Evolutionary conservation across 2,888 invertebrate species (phyloP), one percentile per base, ranked within the genome.

Genomic region (Philopedon plagiatum): DNA sequence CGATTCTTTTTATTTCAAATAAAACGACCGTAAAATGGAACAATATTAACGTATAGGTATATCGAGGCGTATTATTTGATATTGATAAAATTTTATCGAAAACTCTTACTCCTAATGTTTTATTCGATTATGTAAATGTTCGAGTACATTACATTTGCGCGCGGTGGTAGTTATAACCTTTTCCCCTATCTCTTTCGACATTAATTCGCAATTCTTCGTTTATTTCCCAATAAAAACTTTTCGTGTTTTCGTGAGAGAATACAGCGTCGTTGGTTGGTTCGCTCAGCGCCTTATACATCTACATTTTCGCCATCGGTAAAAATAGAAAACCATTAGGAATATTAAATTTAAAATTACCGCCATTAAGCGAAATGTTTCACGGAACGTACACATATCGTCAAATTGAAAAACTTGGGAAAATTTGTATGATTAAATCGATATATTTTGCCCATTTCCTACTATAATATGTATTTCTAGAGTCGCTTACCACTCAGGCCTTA

Each of bases 161-260:
- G 66, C 60, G 21, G 26, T 29, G n/a, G n/a, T n/a, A n/a, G n/a
- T n/a, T n/a, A 46, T 63, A 54, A 54, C 61, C 58, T 54, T n/a
- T n/a, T 34, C 60, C 63, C 66, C 63, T 72, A 72, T 72, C 68
- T 67, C 34, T 63, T 34, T 21, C 26, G 37, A 51, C 66, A 65
- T 73, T 70, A 73, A 65, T 73, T 70, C 70, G 70, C 70, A 61
- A 73, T 73, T 73, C 70, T 70, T 60, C 73, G 68, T 73, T 68
- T 73, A 73, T 73, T 68, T 69, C 58, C 57, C 65, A 32, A 64
- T 69, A 69, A 73, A 73, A 68, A 73, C 21, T 58, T 66, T 71
- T 34, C 60, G 62, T 41, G 58, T 62, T 61, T 49, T 58, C 73
- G 68, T 49, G 66, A 41, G 51, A 26, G 49, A n/a, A n/a, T n/a